Conservation (phyloP, 2,888 invertebrate species). For the Eutolmus rufibarbis region DNA sequence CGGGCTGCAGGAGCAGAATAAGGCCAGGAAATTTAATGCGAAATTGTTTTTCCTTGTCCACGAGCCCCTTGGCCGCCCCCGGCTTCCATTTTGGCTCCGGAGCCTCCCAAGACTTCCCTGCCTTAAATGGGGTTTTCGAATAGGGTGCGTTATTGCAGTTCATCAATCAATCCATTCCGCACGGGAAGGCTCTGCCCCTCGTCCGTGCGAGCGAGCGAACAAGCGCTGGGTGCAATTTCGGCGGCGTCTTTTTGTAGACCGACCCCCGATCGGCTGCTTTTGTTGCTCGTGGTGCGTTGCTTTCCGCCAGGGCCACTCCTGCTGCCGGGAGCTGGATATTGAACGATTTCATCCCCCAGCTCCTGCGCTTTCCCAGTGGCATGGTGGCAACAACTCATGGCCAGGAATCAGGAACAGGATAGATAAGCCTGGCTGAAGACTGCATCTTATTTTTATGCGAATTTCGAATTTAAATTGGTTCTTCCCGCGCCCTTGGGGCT, state of each 20-base stretch:
- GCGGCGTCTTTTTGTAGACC: not conserved
- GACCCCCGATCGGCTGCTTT: not conserved
- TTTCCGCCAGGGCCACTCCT: not conserved
- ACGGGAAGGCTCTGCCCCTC: not conserved
- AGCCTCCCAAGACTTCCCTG: not conserved
- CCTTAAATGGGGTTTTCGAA: conserved; percentile 28
- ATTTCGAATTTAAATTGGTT: not conserved
- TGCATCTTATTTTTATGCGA: not conserved
- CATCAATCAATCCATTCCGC: conserved; percentile 46
- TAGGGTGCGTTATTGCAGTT: conserved; percentile 47
- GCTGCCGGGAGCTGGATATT: not conserved
- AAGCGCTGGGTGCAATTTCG: conserved; percentile 26
- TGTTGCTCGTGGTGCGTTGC: not conserved
- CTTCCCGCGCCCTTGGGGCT: not conserved
- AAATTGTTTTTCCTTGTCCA: conserved; percentile 28
- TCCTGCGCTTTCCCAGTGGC: not conserved
- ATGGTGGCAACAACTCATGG: not conserved
- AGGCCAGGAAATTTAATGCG: conserved; percentile 22
- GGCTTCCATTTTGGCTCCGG: not conserved
- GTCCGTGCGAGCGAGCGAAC: not conserved
- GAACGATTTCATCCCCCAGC: not conserved
- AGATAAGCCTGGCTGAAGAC: not conserved
- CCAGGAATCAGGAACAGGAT: not conserved
- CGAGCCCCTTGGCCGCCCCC: conserved; percentile 9
- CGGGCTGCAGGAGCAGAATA: not conserved